phyloP scores from a whole-genome alignment of 1,140 invertebrate genomes.

The Oscheius sp. region DNA sequence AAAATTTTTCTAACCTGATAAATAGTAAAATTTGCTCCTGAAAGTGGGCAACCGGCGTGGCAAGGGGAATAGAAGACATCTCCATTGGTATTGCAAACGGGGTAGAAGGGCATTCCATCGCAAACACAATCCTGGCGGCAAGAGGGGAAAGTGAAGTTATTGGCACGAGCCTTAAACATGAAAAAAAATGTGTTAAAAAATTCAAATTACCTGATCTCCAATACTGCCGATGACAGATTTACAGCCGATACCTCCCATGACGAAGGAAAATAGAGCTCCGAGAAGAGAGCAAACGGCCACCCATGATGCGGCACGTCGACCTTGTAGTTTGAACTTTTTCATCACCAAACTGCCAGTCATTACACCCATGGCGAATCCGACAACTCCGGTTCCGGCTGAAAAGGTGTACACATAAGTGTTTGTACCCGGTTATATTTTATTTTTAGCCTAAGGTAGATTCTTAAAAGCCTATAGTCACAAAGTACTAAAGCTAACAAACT shows the following conservation, averaged over 20 bases:
- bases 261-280: slow-evolving; percentile 41
- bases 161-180: slow-evolving; percentile 22
- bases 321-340: slow-evolving; percentile 39
- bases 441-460: too few relatives aligned
- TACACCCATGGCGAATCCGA: slow-evolving; percentile 43
- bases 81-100: slow-evolving; percentile 40
- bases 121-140: slow-evolving; percentile 37
- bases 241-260: slow-evolving; percentile 38
- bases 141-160: slow-evolving; percentile 38
- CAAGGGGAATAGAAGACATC: slow-evolving; percentile 46
- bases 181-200: not conserved
- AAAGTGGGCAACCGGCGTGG: slow-evolving; percentile 41
- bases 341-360: slow-evolving; percentile 36
- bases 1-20: not conserved
- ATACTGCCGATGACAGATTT: slow-evolving; percentile 39
- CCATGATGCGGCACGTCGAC: slow-evolving; percentile 39
- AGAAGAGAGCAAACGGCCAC: slow-evolving; percentile 38
- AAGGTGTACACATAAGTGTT: too few relatives aligned
- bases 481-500: too few relatives aligned
- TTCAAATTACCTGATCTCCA: slow-evolving; percentile 34
- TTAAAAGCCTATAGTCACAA: too few relatives aligned
- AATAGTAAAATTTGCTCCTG: slow-evolving; percentile 16
- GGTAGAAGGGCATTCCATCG: slow-evolving; percentile 36
- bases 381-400: slow-evolving; percentile 35
- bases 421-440: too few relatives aligned